phyloP scores from a whole-genome alignment of 2,888 invertebrate species.

The Agrilus cyanescens region DNA sequence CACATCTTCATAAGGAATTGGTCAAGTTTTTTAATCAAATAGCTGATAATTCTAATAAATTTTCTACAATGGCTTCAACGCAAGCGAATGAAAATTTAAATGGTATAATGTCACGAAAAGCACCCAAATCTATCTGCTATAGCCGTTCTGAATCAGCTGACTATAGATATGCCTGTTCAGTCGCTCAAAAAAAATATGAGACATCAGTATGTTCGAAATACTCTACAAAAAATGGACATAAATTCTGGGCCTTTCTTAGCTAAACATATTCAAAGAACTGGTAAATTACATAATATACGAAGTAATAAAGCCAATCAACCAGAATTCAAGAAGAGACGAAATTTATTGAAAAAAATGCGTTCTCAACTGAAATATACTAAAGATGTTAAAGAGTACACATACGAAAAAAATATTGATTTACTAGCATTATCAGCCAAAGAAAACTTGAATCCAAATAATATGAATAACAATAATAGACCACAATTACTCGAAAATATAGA shows the following conservation, averaged over 20 bases:
- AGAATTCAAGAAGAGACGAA: slow-evolving; percentile 8
- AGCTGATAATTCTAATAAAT: slow-evolving; percentile 13
- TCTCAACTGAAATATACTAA: slow-evolving; percentile 5
- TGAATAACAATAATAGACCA: neutral
- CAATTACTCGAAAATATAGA: too few species aligned
- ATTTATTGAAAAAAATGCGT: slow-evolving; percentile 7
- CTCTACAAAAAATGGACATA: too few species aligned
- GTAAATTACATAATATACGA: too few species aligned
- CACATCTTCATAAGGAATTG: slow-evolving; percentile 8
- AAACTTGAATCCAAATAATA: too few species aligned
- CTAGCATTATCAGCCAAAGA: too few species aligned
- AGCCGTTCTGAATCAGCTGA: slow-evolving; percentile 6
- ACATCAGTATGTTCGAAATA: too few species aligned
- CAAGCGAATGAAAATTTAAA: slow-evolving; percentile 18
- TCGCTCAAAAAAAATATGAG: neutral
- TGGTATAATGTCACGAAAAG: slow-evolving; percentile 15
- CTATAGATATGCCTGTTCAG: slow-evolving; percentile 5
- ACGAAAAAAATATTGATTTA: too few species aligned
- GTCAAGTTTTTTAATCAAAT: slow-evolving; percentile 11
- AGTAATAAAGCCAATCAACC: too few species aligned
- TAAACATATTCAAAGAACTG: too few species aligned
- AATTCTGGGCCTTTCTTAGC: too few species aligned
- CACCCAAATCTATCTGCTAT: slow-evolving; percentile 13
- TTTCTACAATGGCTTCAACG: slow-evolving; percentile 14
- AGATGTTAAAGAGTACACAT: slow-evolving; percentile 10